Evolutionary conservation across 2,113 vertebrate species (phyloP).

Genomic region (Eublepharis macularius): DNA sequence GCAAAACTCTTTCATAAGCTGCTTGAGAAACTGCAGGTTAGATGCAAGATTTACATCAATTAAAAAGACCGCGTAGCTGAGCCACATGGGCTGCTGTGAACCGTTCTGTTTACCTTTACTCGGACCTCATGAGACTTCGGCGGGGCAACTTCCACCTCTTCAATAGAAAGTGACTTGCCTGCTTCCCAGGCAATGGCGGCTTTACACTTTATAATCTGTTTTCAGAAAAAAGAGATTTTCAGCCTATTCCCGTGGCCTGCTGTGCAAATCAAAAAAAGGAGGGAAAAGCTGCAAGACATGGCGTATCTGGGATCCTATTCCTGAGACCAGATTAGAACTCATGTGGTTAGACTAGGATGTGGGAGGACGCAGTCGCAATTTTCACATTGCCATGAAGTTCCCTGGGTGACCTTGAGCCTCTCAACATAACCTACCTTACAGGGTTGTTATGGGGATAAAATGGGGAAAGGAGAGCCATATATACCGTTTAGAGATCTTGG

Average conservation of each 20-base stretch:
- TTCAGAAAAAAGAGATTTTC: neutral
- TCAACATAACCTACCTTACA: too few species aligned
- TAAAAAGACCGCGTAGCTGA: neutral
- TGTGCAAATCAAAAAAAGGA: neutral
- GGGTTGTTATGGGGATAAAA: too few species aligned
- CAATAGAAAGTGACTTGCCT: conserved; percentile 62
- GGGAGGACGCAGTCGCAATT: too few species aligned
- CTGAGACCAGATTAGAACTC: too few species aligned
- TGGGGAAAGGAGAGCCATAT: too few species aligned
- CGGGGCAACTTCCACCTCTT: conserved; percentile 75
- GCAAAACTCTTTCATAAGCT: neutral
- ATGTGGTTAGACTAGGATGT: too few species aligned
- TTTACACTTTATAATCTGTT: conserved; percentile 65
- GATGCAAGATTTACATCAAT: neutral
- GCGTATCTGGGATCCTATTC: too few species aligned
- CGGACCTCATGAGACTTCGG: conserved; percentile 71
- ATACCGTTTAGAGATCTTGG: too few species aligned
- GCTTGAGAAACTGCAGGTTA: neutral
- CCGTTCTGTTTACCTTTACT: conserved; percentile 53
- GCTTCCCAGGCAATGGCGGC: conserved; percentile 69
- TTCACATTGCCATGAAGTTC: too few species aligned
- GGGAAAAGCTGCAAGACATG: too few species aligned
- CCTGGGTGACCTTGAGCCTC: too few species aligned
- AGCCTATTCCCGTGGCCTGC: neutral
- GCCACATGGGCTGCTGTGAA: neutral